Evolutionary conservation across 2,888 invertebrate genomes (phyloP).

Genomic region (Calameuta filiformis): DNA sequence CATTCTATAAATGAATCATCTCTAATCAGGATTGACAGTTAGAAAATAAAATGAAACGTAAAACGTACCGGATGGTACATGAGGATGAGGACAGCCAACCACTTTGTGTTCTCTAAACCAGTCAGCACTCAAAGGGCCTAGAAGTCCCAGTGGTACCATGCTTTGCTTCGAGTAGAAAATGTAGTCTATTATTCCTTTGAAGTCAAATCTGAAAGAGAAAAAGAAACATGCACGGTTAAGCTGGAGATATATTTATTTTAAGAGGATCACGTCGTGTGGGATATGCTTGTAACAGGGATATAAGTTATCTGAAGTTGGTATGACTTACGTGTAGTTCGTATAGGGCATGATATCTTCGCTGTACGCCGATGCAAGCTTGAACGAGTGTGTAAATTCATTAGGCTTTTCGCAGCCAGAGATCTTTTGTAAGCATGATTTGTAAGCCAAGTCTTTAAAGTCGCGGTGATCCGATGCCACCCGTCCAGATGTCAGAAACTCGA

Average conservation of each 20-base stretch:
- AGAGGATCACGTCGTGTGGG: background rate
- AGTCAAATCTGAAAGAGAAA: slow-evolving; percentile 85
- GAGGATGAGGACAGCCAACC: slow-evolving; percentile 97
- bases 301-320: background rate
- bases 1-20: background rate
- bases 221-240: background rate
- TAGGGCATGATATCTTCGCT: slow-evolving; percentile 96
- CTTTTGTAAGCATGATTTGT: slow-evolving; percentile 90
- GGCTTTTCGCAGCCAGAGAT: slow-evolving; percentile 87
- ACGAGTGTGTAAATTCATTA: slow-evolving; percentile 94
- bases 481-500: slow-evolving; percentile 93
- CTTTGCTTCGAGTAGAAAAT: slow-evolving; percentile 97
- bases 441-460: slow-evolving; percentile 96
- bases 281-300: background rate
- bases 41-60: background rate
- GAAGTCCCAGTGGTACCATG: slow-evolving; percentile 93
- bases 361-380: slow-evolving; percentile 95
- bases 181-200: slow-evolving; percentile 99
- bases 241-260: background rate
- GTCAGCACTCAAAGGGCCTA: slow-evolving; percentile 93
- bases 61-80: slow-evolving; percentile 87
- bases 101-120: slow-evolving; percentile 97
- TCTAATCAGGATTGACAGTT: background rate
- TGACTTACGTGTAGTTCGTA: slow-evolving; percentile 95
- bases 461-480: slow-evolving; percentile 91